Percentiles rank a stretch among this genome's conserved stretches.
These are phyloP conservation scores for Boulengeromyrus knoepffleri DNA, from an alignment of 2,113 vertebrate genomes.

Conservation along the genomic window DNA sequence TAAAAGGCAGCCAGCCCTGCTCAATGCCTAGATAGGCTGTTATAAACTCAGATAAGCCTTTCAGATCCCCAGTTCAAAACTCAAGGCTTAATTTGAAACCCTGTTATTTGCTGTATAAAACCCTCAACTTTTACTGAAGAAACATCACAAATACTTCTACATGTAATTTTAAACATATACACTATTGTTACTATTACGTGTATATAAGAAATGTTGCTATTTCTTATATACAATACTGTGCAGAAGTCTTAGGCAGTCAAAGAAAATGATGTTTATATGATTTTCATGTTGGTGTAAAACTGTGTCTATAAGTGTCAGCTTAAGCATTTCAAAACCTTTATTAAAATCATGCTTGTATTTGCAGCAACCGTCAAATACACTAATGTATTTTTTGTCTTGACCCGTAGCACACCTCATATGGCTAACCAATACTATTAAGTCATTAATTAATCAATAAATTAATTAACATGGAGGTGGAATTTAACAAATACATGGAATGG, in stretches of 20 bases:
- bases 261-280: neutral
- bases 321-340: neutral
- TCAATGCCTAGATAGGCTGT: slow-evolving; percentile 3
- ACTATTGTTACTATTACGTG: neutral
- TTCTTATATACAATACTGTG: neutral
- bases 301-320: neutral
- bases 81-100: neutral
- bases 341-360: neutral
- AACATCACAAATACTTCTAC: neutral
- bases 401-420: neutral
- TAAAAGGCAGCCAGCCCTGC: slow-evolving; percentile 43
- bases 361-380: neutral
- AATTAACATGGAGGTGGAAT: neutral
- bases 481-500: neutral
- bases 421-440: neutral
- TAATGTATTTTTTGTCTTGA: neutral
- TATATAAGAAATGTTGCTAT: neutral
- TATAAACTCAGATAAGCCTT: neutral
- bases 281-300: neutral
- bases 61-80: neutral
- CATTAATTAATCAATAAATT: neutral
- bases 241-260: neutral
- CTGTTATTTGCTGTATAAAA: neutral
- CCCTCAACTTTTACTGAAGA: neutral
- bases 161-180: neutral